phyloP scores from a whole-genome alignment of 2,113 vertebrate genomes.

The Brachypteracias leptosomus region DNA sequence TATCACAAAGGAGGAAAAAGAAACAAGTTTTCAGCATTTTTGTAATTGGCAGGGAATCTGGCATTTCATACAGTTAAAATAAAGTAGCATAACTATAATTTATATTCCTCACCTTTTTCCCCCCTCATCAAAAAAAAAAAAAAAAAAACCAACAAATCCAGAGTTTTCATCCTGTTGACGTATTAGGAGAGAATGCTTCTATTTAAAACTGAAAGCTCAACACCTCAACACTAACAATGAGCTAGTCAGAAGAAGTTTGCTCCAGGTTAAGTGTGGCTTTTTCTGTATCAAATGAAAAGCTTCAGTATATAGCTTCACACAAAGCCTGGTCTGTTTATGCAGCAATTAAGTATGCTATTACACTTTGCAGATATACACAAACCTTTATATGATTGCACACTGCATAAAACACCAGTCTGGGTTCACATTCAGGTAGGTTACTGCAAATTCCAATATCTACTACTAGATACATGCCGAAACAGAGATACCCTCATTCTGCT shows the following conservation, averaged over 20 bases:
- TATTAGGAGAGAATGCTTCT: background rate
- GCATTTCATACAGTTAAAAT: background rate
- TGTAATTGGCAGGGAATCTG: background rate
- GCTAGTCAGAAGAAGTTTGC: background rate
- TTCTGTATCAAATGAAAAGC: background rate
- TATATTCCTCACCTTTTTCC: background rate
- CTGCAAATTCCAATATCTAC: background rate
- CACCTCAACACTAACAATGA: constrained; percentile 14
- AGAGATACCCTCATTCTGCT: background rate
- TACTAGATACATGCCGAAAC: background rate
- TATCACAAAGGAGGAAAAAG: background rate
- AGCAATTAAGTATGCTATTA: background rate
- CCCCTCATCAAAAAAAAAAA: background rate
- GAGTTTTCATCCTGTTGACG: background rate
- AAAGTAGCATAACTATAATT: background rate
- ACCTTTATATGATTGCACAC: background rate
- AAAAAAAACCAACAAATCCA: background rate
- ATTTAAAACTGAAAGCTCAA: constrained; percentile 23
- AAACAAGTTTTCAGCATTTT: background rate
- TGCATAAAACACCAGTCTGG: background rate
- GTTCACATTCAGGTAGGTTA: background rate
- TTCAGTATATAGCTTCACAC: background rate
- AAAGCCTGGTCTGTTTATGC: constrained; percentile 5
- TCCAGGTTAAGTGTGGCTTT: background rate
- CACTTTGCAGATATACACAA: background rate